These are phyloP conservation scores for Paramormyrops hopkinsi DNA, from an alignment of 2,797 vertebrate genomes.

Conservation along the genomic window DNA sequence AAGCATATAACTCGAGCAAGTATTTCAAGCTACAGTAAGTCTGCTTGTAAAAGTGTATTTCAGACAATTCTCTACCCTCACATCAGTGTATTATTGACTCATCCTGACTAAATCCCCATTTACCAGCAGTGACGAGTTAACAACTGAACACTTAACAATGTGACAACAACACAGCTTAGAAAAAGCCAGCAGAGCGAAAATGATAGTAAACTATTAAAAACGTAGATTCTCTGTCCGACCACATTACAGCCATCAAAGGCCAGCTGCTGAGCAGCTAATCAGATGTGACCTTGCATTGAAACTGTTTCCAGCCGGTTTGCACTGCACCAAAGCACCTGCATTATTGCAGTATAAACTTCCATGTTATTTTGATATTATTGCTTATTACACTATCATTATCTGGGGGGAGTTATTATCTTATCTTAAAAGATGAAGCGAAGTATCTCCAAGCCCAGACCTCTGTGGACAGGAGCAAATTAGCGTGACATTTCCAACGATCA, in stretches of 20 bases:
- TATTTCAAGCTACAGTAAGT: not conserved
- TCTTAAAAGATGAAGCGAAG: not conserved
- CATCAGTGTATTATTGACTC: not conserved
- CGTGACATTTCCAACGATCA: not conserved
- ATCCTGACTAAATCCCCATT: not conserved
- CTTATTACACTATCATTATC: not conserved
- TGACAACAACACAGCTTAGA: not conserved
- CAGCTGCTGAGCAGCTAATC: not conserved
- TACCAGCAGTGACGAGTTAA: not conserved
- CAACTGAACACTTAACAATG: not conserved
- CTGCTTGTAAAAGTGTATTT: not conserved
- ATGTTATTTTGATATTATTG: not conserved
- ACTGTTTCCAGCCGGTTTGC: not conserved
- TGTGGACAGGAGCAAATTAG: not conserved
- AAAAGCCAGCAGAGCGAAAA: not conserved
- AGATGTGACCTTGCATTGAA: not conserved
- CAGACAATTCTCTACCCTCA: not conserved
- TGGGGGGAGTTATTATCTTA: not conserved
- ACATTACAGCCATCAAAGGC: not conserved
- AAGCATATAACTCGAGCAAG: not conserved
- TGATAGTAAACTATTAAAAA: not conserved
- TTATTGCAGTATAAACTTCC: not conserved
- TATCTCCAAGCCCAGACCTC: not conserved
- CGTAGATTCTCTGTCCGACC: not conserved
- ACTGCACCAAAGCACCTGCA: not conserved